phyloP scores from a whole-genome alignment of 2,113 vertebrate genomes.

The Zapus hudsonius region DNA sequence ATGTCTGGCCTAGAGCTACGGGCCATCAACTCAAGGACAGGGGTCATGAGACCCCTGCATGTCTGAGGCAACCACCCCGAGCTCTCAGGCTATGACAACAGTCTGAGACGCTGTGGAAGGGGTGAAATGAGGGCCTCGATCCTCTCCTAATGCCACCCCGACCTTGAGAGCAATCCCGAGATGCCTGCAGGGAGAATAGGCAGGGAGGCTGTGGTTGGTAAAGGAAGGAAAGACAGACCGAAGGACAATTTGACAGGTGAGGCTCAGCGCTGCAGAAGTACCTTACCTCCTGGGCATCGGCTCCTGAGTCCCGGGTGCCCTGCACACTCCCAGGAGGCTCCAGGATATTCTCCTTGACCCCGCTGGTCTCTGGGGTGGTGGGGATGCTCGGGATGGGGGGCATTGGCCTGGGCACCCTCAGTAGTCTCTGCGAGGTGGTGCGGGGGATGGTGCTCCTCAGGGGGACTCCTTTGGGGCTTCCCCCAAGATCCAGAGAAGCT shows the following conservation, averaged over 20 bases:
- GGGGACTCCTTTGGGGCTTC: background rate
- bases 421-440: conserved; percentile 70
- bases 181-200: background rate
- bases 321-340: accelerated
- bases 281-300: conserved; percentile 40
- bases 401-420: conserved; percentile 54
- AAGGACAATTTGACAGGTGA: background rate
- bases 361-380: background rate
- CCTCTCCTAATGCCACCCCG: background rate
- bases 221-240: background rate
- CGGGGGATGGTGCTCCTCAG: conserved; percentile 64
- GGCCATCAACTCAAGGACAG: background rate
- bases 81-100: background rate
- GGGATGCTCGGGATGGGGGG: conserved; percentile 77
- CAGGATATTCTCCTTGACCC: background rate
- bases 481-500: conserved; percentile 59
- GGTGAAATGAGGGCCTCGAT: background rate
- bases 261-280: accelerated
- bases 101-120: accelerated
- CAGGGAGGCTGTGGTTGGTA: too few relatives aligned
- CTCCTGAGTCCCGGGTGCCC: background rate
- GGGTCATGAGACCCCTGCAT: background rate
- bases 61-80: background rate
- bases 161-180: background rate
- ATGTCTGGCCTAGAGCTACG: background rate